Conservation (phyloP, 1,140 invertebrate species). For the Camponotus pennsylvanicus region DNA sequence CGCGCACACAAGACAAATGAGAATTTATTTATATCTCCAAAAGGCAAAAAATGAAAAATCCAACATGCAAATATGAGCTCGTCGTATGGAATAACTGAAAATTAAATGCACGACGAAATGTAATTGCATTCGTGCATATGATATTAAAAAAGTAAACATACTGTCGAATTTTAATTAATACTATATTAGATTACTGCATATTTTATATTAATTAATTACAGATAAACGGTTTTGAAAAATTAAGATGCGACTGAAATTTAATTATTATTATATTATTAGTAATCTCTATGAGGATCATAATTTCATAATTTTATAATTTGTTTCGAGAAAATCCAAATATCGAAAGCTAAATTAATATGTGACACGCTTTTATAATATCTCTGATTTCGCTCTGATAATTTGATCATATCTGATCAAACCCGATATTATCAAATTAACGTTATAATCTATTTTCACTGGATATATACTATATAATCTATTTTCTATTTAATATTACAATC, state of each 20-base stretch:
- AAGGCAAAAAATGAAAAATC: constrained; percentile 10
- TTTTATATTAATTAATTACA: constrained; percentile 46
- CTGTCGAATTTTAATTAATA: constrained; percentile 52
- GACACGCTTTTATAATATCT: constrained; percentile 1
- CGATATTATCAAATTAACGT: constrained; percentile 30
- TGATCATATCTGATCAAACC: neutral
- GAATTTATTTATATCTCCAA: constrained; percentile 41
- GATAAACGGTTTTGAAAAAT: constrained; percentile 23
- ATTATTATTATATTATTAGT: neutral
- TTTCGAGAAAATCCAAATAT: constrained; percentile 15
- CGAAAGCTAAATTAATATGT: constrained; percentile 25
- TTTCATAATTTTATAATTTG: neutral
- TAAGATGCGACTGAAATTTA: neutral
- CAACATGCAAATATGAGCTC: constrained; percentile 6
- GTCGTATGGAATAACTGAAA: constrained; percentile 47
- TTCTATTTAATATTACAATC: constrained; percentile 3
- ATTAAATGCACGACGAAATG: constrained; percentile 51
- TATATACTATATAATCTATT: neutral
- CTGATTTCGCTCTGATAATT: constrained; percentile 12
- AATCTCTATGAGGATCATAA: neutral
- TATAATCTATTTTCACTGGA: neutral
- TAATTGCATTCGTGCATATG: constrained; percentile 37
- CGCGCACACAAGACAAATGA: neutral
- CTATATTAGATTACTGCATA: constrained; percentile 18
- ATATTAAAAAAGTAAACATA: constrained; percentile 49